Base-by-base conservation (phyloP, 2,797 vertebrate genomes). In the Toxotes lorentzi region DNA sequence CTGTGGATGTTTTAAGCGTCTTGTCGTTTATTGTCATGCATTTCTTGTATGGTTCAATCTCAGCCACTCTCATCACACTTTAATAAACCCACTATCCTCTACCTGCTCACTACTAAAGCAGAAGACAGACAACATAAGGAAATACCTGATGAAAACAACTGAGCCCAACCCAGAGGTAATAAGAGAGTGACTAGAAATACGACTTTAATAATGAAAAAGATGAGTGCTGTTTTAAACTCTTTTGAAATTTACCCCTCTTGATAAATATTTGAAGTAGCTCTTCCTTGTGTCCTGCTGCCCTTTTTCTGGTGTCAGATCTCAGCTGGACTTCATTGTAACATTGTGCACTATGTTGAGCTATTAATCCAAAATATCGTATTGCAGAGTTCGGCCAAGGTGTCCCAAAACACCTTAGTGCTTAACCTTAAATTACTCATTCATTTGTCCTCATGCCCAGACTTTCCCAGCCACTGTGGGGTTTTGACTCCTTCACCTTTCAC, bases 401-500 rank as follows among this genome's bases (percentile, higher is more conserved):
- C 45, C 40, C 56, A 50, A 19, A 62, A 71, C 48, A 34, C 27
- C 67, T 50, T 64, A 61, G 70, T 21, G 12, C 54, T 43, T 14
- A 43, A 54, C n/a, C 45, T 62, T 76, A 53, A 78, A 76, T 76
- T 53, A 78, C 30, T 87, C 47, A 57, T 60, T 77, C 32, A 58
- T 73, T 73, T 10, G 17, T 63, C 61, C 34, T 76, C 23, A 51
- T 67, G 51, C 70, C 59, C 58, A 56, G 47, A 79, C 43, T 56
- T 35, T 73, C 14, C 19, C 27, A 32, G 57, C 65, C 70, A 38
- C 75, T 54, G 59, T 51, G 60, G 30, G 66, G 35, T 62, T 83
- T 60, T 70, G 79, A 81, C 79, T 73, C 64, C 54, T 62, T 82
- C 80, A 81, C 86, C 74, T 84, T 79, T 85, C 51, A 79, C 64